Base-by-base conservation (phyloP, 1,140 invertebrate genomes). In the Bombus pascuorum region DNA sequence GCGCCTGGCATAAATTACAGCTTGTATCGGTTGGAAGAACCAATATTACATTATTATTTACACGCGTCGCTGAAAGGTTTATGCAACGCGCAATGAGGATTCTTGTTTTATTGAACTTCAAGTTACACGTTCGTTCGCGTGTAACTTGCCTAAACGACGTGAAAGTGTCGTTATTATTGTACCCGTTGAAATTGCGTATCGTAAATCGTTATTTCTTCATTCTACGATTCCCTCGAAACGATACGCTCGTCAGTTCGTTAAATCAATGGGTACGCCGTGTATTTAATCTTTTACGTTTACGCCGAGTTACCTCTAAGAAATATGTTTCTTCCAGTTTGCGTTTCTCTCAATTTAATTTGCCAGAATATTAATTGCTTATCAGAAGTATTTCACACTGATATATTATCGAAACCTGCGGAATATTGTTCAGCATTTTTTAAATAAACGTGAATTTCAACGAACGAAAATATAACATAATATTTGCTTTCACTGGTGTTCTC, bases 1-100 rank as follows among this genome's bases (percentile, higher is more conserved):
- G 22, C 53, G 62, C 28, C 59, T 28, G 2, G 34, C 15, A 47
- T 77, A 77, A 83, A 83, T 77, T 77, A 77, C 37, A 39, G 32
- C 18, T 10, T 34, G 18, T 72, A 47, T 68, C 76, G 13, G 9
- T 22, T 28, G 25, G 32, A 72, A 79, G 75, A 47, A 62, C 65
- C 83, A 84, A 80, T 84, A 80, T 79, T 79, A 84, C 83, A 80
- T 79, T 80, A 84, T 72, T 79, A 84, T 84, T 84, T 84, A 44
- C 83, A 77, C 73, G 34, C 73, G 73, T 37, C 66, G 83, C 25
- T 84, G 66, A 72, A 62, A 84, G 83, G 68, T 80, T 79, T 84
- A 80, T 84, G 76, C 76, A 79, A 79, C 81, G 72, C 32, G 37
- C 37, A 15, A 37, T 10, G 32, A 22, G 39, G 42, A 72, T 84